phyloP scores from a whole-genome alignment of 2,797 vertebrate genomes.

The Rallus crepitans region DNA sequence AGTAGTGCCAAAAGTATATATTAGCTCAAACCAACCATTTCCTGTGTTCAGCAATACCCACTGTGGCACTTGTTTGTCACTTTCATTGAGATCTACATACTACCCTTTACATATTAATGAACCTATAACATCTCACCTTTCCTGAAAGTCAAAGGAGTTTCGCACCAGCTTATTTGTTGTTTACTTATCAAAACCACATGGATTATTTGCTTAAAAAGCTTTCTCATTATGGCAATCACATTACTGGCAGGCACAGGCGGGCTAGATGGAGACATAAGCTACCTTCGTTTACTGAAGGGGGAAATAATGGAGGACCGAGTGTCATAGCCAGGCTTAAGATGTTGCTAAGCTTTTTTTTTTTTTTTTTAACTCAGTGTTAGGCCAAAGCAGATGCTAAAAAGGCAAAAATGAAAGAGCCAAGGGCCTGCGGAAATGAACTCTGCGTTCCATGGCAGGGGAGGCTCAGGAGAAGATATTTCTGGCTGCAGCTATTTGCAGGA shows the following conservation, averaged over 20 bases:
- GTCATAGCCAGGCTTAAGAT: background rate
- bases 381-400: conserved; percentile 17
- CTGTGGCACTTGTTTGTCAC: conserved; percentile 84
- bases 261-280: background rate
- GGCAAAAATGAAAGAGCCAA: background rate
- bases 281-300: background rate
- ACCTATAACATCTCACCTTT: conserved; percentile 83
- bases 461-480: conserved; percentile 43
- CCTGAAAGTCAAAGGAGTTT: conserved; percentile 83
- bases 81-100: conserved; percentile 86
- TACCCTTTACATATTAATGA: conserved; percentile 87
- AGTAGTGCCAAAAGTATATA: conserved; percentile 92
- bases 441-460: background rate
- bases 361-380: background rate
- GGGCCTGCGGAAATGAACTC: background rate
- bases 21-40: conserved; percentile 89
- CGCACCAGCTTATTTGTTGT: conserved; percentile 74
- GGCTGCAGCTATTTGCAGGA: conserved; percentile 49
- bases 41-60: conserved; percentile 85
- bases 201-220: conserved; percentile 76
- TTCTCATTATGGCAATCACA: conserved; percentile 63
- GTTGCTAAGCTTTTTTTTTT: background rate
- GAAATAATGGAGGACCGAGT: background rate
- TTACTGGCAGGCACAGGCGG: conserved; percentile 51
- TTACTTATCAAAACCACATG: conserved; percentile 77